Evolutionary conservation across 2,113 vertebrate species (phyloP).

Genomic region (Prunella himalayana): DNA sequence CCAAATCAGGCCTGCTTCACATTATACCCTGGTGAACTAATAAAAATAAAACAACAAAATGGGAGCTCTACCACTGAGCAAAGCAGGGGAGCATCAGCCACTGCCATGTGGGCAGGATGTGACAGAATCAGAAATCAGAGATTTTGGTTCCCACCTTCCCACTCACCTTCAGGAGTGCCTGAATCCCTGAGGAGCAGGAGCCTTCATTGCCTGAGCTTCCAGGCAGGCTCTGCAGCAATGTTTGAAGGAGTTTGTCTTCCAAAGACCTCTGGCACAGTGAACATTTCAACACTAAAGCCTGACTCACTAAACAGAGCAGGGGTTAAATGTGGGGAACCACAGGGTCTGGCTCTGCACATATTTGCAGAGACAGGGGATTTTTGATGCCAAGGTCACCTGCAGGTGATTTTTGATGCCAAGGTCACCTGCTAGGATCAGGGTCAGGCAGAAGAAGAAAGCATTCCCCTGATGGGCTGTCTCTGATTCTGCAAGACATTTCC

Average conservation of each 20-base stretch:
- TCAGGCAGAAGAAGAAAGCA: neutral
- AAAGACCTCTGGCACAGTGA: neutral
- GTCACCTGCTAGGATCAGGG: neutral
- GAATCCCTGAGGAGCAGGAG: neutral
- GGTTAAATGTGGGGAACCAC: neutral
- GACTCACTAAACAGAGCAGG: neutral
- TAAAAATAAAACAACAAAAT: neutral
- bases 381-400: neutral
- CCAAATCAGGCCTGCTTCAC: neutral
- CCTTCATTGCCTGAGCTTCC: neutral
- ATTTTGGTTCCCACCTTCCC: constrained; percentile 4
- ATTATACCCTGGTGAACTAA: neutral
- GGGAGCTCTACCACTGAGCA: neutral
- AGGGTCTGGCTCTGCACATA: neutral
- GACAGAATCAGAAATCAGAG: neutral
- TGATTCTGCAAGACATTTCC: neutral
- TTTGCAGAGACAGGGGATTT: neutral
- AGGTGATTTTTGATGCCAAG: neutral
- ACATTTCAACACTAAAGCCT: neutral
- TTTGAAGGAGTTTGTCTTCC: neutral
- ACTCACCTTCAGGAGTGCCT: neutral
- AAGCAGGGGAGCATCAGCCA: neutral
- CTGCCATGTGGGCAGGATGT: neutral
- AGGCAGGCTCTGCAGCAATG: neutral
- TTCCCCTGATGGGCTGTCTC: neutral